Evolutionary conservation across 2,113 vertebrate species (phyloP).

Genomic region (Lathamus discolor): DNA sequence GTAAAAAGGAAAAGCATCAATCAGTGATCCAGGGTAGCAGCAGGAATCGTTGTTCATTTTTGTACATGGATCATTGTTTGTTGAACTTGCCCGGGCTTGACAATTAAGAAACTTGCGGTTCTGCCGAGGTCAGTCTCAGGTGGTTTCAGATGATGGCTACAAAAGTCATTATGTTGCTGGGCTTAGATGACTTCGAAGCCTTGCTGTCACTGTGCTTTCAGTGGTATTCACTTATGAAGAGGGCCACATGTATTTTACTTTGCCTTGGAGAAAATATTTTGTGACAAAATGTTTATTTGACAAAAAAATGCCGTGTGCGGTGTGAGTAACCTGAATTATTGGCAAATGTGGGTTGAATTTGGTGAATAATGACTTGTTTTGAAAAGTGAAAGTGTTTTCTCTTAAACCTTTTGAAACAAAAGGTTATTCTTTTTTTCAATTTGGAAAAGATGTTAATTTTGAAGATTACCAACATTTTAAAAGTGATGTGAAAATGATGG

Average conservation of each 20-base stretch:
- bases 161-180: neutral
- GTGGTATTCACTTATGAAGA: neutral
- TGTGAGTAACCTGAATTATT: neutral
- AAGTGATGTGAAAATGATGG: neutral
- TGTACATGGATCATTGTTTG: constrained; percentile 6
- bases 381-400: neutral
- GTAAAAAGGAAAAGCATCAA: constrained; percentile 48
- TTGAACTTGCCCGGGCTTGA: constrained; percentile 12
- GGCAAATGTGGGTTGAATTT: neutral
- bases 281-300: neutral
- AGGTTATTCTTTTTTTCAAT: neutral
- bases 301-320: neutral
- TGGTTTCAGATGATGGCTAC: neutral
- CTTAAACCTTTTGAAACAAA: neutral
- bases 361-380: neutral
- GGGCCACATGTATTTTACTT: neutral
- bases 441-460: neutral
- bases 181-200: neutral
- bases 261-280: neutral
- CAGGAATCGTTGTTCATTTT: neutral
- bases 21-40: constrained; percentile 33
- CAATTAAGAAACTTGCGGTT: neutral
- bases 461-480: neutral
- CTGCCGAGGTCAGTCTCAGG: neutral
- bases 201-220: neutral